These are phyloP conservation scores for Pelosia muscerda DNA, from an alignment of 2,888 invertebrate species.

Conservation along the genomic window DNA sequence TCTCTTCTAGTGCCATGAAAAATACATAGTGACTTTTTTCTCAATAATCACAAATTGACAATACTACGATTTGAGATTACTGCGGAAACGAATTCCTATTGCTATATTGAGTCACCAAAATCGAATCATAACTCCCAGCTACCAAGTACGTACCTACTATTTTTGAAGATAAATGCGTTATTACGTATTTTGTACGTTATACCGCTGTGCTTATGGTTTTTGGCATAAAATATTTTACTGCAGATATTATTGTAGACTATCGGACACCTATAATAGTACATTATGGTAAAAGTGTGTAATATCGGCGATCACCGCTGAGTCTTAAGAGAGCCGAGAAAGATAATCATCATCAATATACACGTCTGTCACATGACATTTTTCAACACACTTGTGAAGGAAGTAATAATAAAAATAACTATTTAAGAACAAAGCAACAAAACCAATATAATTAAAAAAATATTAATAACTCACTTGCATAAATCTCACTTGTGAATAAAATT, in stretches of 20 bases:
- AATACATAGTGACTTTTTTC: constrained; percentile 11
- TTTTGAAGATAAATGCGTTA: not conserved
- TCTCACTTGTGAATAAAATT: too few relatives aligned
- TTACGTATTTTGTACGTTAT: not conserved
- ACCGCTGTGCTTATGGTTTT: not conserved
- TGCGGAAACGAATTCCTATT: constrained; percentile 19
- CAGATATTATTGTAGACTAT: not conserved
- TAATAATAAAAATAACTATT: too few relatives aligned
- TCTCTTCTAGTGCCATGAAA: constrained; percentile 8
- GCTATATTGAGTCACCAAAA: constrained; percentile 21
- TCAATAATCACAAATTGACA: constrained; percentile 27
- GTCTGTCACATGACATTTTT: too few relatives aligned
- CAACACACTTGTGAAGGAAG: too few relatives aligned
- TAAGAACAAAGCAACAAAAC: too few relatives aligned
- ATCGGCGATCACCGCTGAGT: too few relatives aligned
- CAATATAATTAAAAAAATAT: too few relatives aligned
- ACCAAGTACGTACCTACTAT: constrained; percentile 19
- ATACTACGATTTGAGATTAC: constrained; percentile 28
- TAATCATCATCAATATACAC: too few relatives aligned
- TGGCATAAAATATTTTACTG: not conserved
- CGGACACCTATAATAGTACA: not conserved
- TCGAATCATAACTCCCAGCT: constrained; percentile 14
- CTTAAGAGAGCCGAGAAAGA: too few relatives aligned
- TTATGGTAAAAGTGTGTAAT: too few relatives aligned
- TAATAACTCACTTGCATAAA: too few relatives aligned